These are phyloP conservation scores for Cetoscarus ocellatus DNA, from an alignment of 2,797 vertebrate species.

Conservation along the genomic window DNA sequence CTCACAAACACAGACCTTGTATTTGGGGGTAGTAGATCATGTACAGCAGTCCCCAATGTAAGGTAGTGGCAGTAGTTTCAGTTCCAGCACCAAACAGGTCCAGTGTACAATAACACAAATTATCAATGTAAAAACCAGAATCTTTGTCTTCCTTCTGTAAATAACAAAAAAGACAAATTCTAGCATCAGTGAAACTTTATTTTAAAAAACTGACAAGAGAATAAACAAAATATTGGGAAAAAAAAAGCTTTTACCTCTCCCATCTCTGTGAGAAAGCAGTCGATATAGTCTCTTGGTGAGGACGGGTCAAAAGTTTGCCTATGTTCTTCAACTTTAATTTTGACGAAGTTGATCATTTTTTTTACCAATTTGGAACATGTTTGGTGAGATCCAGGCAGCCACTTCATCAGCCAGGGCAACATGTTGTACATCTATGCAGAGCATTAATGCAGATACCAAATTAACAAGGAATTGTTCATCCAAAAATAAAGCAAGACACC, in stretches of 20 bases:
- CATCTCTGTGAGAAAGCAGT: constrained; percentile 81
- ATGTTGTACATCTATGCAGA: constrained; percentile 70
- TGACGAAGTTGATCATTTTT: constrained; percentile 34
- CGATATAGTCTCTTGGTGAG: constrained; percentile 81
- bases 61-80: constrained; percentile 78
- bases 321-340: constrained; percentile 71
- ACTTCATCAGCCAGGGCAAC: constrained; percentile 69
- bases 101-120: constrained; percentile 66
- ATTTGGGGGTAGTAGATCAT: constrained; percentile 86
- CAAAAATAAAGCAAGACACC: too few species aligned
- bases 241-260: constrained; percentile 69
- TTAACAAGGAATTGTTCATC: background rate
- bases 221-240: background rate
- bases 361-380: constrained; percentile 34
- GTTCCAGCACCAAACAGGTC: constrained; percentile 87
- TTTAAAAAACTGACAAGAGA: background rate
- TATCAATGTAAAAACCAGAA: constrained; percentile 76
- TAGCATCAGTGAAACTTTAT: background rate
- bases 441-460: background rate
- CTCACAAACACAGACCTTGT: constrained; percentile 74
- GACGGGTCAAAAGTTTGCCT: constrained; percentile 64
- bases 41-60: constrained; percentile 88
- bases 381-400: constrained; percentile 75
- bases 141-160: constrained; percentile 60
- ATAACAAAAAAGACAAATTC: background rate